A percentile compares a stretch with the other conserved stretches of the same genome.
Evolutionary conservation across 2,797 vertebrate genomes (phyloP).

Genomic region (Anabacerthia variegaticeps): DNA sequence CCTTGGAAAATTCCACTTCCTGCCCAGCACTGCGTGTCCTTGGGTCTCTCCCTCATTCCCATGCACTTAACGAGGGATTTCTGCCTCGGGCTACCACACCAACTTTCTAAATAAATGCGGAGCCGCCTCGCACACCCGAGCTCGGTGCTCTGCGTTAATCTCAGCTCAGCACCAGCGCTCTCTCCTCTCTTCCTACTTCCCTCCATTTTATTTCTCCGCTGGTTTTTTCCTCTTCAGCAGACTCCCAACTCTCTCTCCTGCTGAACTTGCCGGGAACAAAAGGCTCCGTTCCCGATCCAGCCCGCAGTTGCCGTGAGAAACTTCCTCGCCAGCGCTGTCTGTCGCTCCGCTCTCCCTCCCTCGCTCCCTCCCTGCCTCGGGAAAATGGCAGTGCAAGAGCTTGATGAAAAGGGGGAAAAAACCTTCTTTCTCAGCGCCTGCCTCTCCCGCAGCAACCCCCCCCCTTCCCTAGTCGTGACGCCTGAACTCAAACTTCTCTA

Average conservation of each 20-base stretch:
- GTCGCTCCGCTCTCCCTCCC: conserved; percentile 30
- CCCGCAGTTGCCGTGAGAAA: conserved; percentile 74
- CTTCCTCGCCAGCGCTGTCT: conserved; percentile 47
- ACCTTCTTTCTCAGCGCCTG: background rate
- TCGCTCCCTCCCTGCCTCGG: conserved; percentile 59
- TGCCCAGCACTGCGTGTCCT: conserved; percentile 52
- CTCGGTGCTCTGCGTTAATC: background rate
- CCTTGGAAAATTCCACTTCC: conserved; percentile 67
- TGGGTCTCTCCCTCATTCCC: conserved; percentile 57
- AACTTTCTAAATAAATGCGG: conserved; percentile 16
- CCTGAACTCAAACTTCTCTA: conserved; percentile 30
- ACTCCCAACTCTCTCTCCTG: conserved; percentile 53
- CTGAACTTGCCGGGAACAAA: conserved; percentile 67
- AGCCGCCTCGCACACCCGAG: background rate
- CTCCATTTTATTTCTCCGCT: conserved; percentile 65
- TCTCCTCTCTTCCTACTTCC: conserved; percentile 13
- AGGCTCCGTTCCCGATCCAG: conserved; percentile 77
- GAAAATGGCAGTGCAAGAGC: conserved; percentile 71
- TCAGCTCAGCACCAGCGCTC: background rate
- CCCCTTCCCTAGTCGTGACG: background rate
- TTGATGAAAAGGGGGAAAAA: conserved; percentile 10
- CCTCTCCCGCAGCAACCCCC: background rate
- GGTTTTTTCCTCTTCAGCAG: conserved; percentile 1
- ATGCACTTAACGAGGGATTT: conserved; percentile 6
- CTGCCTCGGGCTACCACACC: conserved; percentile 6